Conservation (phyloP, 2,797 vertebrate genomes). For the Sebastes goodei region DNA sequence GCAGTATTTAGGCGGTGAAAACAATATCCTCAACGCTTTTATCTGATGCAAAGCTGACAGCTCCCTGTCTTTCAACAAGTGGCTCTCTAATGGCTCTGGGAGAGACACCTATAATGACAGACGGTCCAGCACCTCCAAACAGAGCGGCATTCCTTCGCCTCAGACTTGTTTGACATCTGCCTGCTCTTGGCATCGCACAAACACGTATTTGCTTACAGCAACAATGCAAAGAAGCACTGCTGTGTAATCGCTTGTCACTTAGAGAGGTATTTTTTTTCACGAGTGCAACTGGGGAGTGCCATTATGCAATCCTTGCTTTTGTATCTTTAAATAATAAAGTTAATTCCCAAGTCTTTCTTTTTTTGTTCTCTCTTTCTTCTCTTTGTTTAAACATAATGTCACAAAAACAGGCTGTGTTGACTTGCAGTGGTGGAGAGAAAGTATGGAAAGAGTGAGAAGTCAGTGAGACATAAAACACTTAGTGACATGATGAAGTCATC, state of each 20-base stretch:
- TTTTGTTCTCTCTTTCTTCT: background rate
- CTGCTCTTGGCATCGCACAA: constrained; percentile 59
- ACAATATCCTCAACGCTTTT: constrained; percentile 58
- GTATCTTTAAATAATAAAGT: constrained; percentile 17
- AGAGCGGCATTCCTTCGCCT: constrained; percentile 72
- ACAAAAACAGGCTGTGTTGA: constrained; percentile 34
- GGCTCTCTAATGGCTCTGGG: constrained; percentile 69
- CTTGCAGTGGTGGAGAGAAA: constrained; percentile 32
- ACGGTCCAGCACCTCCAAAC: constrained; percentile 66
- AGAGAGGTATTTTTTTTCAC: constrained; percentile 36
- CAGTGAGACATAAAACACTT: constrained; percentile 69
- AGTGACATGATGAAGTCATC: constrained; percentile 74
- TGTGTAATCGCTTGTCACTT: constrained; percentile 54
- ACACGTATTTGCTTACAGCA: constrained; percentile 64
- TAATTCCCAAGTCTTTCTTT: background rate
- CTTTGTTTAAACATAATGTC: constrained; percentile 21
- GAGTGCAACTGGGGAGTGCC: constrained; percentile 12
- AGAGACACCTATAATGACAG: constrained; percentile 73
- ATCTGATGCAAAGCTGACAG: constrained; percentile 73
- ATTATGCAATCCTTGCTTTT: constrained; percentile 15
- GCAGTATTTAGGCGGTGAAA: constrained; percentile 62
- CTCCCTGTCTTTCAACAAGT: constrained; percentile 73
- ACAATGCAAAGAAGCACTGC: constrained; percentile 67
- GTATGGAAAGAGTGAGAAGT: constrained; percentile 70
- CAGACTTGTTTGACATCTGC: constrained; percentile 79